Base-by-base conservation (phyloP, 2,797 vertebrate genomes). In the Macroramphosus scolopax region DNA sequence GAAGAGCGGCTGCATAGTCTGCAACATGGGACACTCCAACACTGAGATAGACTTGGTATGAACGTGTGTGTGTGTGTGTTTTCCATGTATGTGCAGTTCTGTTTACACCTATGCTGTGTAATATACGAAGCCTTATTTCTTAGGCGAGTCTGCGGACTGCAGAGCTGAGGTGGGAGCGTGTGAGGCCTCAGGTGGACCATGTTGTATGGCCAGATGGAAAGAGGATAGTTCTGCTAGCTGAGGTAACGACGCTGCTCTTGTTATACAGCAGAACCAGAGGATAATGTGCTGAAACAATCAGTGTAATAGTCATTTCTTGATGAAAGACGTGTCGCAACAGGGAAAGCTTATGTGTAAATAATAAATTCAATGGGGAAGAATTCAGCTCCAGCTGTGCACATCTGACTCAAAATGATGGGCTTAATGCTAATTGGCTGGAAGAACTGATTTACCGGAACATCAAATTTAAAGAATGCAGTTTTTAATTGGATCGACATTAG, bases 11-110 rank as follows among this genome's bases (percentile, higher is more conserved):
- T 97, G 94, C 64, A 93, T 97, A 0, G 88, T 98, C 30, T 98
- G 95, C 78, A 98, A 98, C 88, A 97, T 98, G 95, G 96, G 96
- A 0, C 94, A 98, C 85, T 96, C 94, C 75, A 95, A 92, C 82
- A 95, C 92, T 0, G 95, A 98, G 82, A 97, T 98, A 24, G 93
- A 98, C 2, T 48, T 89, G 80, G 88, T 90, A 65, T 56, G 68
- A 43, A 18, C 9, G n/a, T 6, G 17, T 45, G 14, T 26, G 10
- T 34, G 6, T 51, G 24, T 44, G n/a, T 59, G 35, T 26, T 8
- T 40, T n/a, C n/a, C n/a, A 24, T 24, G 8, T 45, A 6, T 29
- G 4, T 51, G 17, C 37, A 6, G 66, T 9, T 33, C 17, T 43
- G 4, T 40, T 10, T 16, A 5, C 14, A 20, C 14, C 6, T 18